phyloP scores from a whole-genome alignment of 2,888 invertebrate genomes.

The Ischnus inquisitorius region DNA sequence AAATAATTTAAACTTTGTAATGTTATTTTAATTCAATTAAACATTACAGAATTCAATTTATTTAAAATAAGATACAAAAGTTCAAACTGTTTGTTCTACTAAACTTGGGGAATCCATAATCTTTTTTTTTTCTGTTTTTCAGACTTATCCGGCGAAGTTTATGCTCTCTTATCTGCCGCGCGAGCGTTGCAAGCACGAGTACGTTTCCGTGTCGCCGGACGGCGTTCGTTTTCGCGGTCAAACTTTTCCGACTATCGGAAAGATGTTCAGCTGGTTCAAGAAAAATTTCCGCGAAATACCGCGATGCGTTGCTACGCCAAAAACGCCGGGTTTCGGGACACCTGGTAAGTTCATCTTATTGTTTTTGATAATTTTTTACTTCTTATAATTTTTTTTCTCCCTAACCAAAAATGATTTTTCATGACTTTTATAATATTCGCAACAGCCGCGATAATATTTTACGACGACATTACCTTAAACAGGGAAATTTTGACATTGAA shows the following conservation, averaged over 20 bases:
- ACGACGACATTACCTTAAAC: too few relatives aligned
- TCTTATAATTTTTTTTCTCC: too few relatives aligned
- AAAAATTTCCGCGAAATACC: slow-evolving; percentile 96
- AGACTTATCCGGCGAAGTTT: slow-evolving; percentile 96
- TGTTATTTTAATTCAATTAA: too few relatives aligned
- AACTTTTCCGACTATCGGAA: slow-evolving; percentile 93
- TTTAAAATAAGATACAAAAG: too few relatives aligned
- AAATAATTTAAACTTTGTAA: too few relatives aligned
- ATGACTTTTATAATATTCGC: too few relatives aligned
- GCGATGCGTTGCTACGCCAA: slow-evolving; percentile 86
- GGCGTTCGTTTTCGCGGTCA: slow-evolving; percentile 96
- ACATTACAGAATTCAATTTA: too few relatives aligned
- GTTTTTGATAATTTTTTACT: too few relatives aligned
- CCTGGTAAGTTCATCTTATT: slow-evolving; percentile 81
- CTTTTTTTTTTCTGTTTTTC: slow-evolving; percentile 13
- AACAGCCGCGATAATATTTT: too few relatives aligned
- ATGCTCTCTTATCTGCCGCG: slow-evolving; percentile 97
- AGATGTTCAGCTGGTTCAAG: slow-evolving; percentile 98
- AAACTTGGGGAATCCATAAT: background rate
- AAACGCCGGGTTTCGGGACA: slow-evolving; percentile 88
- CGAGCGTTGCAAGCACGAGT: slow-evolving; percentile 95
- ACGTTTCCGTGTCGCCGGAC: slow-evolving; percentile 95
- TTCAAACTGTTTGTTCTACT: background rate
- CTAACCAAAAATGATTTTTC: too few relatives aligned
- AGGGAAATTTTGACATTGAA: background rate